A percentile compares a stretch with the other conserved stretches of the same genome.
phyloP scores from a whole-genome alignment of 2,797 vertebrate genomes.

The Sandelia bainsii region DNA sequence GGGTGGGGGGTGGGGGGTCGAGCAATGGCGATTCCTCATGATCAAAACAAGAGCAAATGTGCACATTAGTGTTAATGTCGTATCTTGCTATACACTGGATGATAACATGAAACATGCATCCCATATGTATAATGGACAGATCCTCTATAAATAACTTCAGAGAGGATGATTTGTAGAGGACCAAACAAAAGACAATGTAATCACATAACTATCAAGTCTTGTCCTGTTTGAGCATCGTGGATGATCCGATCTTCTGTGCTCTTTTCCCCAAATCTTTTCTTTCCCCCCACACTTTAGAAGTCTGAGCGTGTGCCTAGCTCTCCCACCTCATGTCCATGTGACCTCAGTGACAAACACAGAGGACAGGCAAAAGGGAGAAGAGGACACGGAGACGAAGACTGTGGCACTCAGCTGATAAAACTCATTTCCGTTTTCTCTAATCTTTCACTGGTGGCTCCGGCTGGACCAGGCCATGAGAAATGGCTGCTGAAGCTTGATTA shows the following conservation, averaged over 20 bases:
- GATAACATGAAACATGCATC: conserved; percentile 28
- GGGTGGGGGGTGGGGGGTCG: background rate
- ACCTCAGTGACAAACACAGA: conserved; percentile 24
- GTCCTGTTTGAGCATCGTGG: conserved; percentile 9
- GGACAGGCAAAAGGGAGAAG: conserved; percentile 26
- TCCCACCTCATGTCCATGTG: conserved; percentile 11
- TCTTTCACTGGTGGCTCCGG: conserved; percentile 52
- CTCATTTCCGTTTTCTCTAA: conserved; percentile 59
- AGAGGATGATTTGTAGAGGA: background rate
- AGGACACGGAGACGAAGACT: conserved; percentile 16
- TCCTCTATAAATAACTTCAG: conserved; percentile 29
- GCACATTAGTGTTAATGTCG: conserved; percentile 47
- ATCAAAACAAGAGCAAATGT: conserved; percentile 71
- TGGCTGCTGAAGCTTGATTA: conserved; percentile 39
- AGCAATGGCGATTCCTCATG: conserved; percentile 47
- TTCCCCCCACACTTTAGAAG: conserved; percentile 18
- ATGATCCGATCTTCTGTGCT: background rate
- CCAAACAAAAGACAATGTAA: conserved; percentile 17
- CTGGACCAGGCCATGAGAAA: conserved; percentile 38
- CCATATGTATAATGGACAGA: conserved; percentile 27
- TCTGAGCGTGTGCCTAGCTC: conserved; percentile 2
- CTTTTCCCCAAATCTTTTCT: background rate
- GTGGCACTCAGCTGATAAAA: conserved; percentile 68
- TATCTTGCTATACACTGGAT: conserved; percentile 12
- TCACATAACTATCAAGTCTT: too few relatives aligned